Base-by-base conservation (phyloP, 2,888 invertebrate genomes). In the Pardosa pseudoannulata region DNA sequence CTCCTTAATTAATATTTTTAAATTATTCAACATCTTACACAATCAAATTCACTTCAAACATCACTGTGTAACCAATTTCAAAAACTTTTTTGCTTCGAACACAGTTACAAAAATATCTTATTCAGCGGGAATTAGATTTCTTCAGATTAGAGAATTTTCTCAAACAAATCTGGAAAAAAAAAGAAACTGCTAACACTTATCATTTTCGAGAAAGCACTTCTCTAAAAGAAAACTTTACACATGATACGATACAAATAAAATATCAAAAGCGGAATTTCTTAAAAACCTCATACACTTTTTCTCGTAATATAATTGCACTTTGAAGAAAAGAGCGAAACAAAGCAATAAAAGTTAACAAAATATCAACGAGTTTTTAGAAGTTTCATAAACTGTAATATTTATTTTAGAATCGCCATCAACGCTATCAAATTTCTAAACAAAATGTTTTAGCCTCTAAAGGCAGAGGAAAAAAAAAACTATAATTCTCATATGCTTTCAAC, bases 341-440 rank as follows among this genome's bases (percentile, higher is more conserved):
- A n/a, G n/a, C n/a, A n/a, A n/a, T n/a, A 76, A 50, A 50, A 13
- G 29, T 29, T 72, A 29, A 50, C 50, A 19, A 16, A 3, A 46
- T 3, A 31, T 13, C 3, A 23, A 28, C 23, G 36, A 72, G 46
- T 78, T 83, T 83, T 78, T 73, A 85, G 72, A 73, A 72, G 71
- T 85, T 78, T 73, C 73, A 29, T 39, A 50, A 85, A 78, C 83
- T 85, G 32, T 62, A 56, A 83, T 76, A 67, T 83, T 72, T 85
- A 85, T 85, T 85, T 85, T 85, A 62, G 73, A 85, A 73, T 79
- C 73, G 56, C 65, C 83, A 78, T 83, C 78, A 70, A 29, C 50
- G 64, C 36, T 56, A 73, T 78, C 73, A 85, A 85, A 85, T 85
- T 85, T 83, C 78, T 71, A 11, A 56, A 85, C 36, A 19, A 67